A percentile compares a stretch with the other conserved stretches of the same genome.
These are phyloP conservation scores for Eristalis arbustorum DNA, from an alignment of 2,888 invertebrate genomes.

Conservation along the genomic window DNA sequence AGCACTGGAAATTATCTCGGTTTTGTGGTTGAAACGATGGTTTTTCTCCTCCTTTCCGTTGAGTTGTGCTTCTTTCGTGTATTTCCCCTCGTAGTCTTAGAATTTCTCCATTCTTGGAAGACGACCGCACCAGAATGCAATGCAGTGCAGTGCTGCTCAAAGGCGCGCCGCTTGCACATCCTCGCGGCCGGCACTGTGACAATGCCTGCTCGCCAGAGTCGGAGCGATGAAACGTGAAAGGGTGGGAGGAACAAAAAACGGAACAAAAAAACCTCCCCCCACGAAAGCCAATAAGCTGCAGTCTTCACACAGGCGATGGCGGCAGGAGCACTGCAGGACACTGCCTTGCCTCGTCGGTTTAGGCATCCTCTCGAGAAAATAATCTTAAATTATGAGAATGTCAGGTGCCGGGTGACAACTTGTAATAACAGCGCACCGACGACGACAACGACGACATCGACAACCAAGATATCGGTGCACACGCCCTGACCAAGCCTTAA, in stretches of 20 bases:
- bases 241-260: slow-evolving; percentile 41
- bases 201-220: neutral
- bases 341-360: neutral
- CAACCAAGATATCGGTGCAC: neutral
- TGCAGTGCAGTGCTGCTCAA: slow-evolving; percentile 22
- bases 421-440: slow-evolving; percentile 71
- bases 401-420: slow-evolving; percentile 73
- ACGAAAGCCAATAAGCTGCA: slow-evolving; percentile 62
- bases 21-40: too few species aligned
- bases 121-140: slow-evolving; percentile 46
- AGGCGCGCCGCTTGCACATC: neutral
- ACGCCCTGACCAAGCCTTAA: slow-evolving; percentile 8
- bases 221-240: slow-evolving; percentile 64
- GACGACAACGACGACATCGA: too few species aligned
- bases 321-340: slow-evolving; percentile 52
- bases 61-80: too few species aligned
- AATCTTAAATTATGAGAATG: slow-evolving; percentile 74
- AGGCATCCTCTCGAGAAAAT: slow-evolving; percentile 68
- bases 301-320: slow-evolving; percentile 2
- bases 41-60: too few species aligned
- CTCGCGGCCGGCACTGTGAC: too few species aligned
- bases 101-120: too few species aligned
- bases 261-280: slow-evolving; percentile 7
- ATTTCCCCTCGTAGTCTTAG: too few species aligned
- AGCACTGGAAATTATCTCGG: too few species aligned